These are phyloP conservation scores for Myxocyprinus asiaticus DNA, from an alignment of 2,113 vertebrate genomes.

Conservation along the genomic window DNA sequence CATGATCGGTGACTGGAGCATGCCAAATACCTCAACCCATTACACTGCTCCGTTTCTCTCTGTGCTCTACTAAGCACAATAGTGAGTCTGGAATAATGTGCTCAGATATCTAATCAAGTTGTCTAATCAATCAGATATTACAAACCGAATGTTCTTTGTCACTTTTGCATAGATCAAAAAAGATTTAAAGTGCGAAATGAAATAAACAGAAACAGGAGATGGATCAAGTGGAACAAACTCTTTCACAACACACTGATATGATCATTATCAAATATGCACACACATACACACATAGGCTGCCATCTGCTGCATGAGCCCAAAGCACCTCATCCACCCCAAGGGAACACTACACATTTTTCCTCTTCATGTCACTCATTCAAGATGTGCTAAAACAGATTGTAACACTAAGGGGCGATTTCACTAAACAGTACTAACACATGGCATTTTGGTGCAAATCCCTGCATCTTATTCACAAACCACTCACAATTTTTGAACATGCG, in stretches of 20 bases:
- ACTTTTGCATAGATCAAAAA: not conserved
- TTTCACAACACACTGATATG: not conserved
- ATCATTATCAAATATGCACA: conserved; percentile 22
- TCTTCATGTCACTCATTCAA: conserved; percentile 4
- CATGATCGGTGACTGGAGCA: not conserved
- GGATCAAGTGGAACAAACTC: not conserved
- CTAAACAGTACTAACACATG: no score
- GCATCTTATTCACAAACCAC: no score
- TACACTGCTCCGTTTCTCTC: not conserved
- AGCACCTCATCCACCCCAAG: conserved; percentile 19
- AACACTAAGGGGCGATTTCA: not conserved
- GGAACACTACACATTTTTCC: conserved; percentile 5
- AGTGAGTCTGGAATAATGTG: not conserved
- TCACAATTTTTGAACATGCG: no score
- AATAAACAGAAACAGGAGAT: conserved; percentile 21
- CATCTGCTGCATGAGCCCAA: conserved; percentile 20
- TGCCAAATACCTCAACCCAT: not conserved
- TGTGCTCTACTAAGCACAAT: conserved; percentile 4
- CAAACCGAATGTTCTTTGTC: not conserved
- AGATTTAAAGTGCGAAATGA: conserved; percentile 6
- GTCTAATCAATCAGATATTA: not conserved
- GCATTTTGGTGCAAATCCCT: no score
- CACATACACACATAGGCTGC: not conserved
- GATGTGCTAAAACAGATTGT: not conserved
- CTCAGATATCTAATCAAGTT: not conserved